Base-by-base conservation (phyloP, 1,140 invertebrate genomes). In the Periplaneta americana region DNA sequence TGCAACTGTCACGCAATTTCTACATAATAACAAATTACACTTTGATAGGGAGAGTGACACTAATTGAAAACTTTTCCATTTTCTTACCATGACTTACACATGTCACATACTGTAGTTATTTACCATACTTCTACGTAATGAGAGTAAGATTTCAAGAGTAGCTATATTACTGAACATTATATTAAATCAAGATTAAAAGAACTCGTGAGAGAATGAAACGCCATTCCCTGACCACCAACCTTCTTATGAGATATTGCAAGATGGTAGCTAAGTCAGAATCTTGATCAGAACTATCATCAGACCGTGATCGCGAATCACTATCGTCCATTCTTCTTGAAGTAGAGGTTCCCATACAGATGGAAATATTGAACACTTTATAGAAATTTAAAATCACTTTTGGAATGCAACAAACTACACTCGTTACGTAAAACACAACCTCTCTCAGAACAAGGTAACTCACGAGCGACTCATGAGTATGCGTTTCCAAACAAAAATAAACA, bases 211-310 rank as follows among this genome's bases (percentile, higher is more conserved):
- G 48, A 28, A 66, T 66, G 48, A 28, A 66, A 66, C 48, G 48
- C 13, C 48, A 66, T 28, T 66, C 48, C n/a, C n/a, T n/a, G 11
- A 66, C 28, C 74, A 83, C 80, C 17, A 80, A 89, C 88, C 89
- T 89, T 85, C 86, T 86, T 84, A 89, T 87, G 77, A 89, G 82
- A 84, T 87, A 87, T 81, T 88, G 87, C 81, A 90, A 86, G 79
- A 90, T 85, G 76, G 86, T 86, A 79, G 87, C 85, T 35, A 89
- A 84, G 82, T 86, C 86, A 75, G 85, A 84, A 81, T 88, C 87
- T 80, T 85, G 85, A 78, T 87, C 87, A 80, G 83, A 83, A 85
- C 83, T 81, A 83, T 83, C 83, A 57, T 84, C 85, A 33, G 84
- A 83, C 80, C 78, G 80, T 82, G 82, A 81, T 57, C 81, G 57